Evolutionary conservation across 2,888 invertebrate species (phyloP).

Genomic region (Elegia similella): DNA sequence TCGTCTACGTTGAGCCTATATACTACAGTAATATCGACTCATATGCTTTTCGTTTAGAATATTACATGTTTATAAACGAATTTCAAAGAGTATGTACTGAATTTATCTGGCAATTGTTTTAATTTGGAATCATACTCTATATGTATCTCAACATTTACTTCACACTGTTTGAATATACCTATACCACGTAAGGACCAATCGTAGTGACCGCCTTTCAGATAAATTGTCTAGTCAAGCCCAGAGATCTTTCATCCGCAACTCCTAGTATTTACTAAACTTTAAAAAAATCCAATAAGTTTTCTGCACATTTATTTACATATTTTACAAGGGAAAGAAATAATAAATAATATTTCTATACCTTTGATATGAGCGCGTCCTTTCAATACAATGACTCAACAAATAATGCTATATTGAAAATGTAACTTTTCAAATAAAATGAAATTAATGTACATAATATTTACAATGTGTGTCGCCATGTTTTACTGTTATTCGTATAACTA

Average conservation of each 20-base stretch:
- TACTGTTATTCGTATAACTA: conserved; percentile 16
- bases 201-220: neutral
- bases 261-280: conserved; percentile 56
- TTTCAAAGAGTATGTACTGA: too few species aligned
- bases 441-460: conserved; percentile 56
- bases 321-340: conserved; percentile 74
- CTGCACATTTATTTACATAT: conserved; percentile 76
- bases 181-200: neutral
- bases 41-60: too few species aligned
- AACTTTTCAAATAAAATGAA: conserved; percentile 41
- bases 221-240: conserved; percentile 29
- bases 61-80: too few species aligned
- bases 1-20: too few species aligned
- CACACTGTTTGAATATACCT: neutral
- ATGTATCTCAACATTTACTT: neutral
- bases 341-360: conserved; percentile 70
- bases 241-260: conserved; percentile 54
- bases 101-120: too few species aligned
- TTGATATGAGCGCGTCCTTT: conserved; percentile 75
- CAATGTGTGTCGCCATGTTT: conserved; percentile 37
- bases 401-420: conserved; percentile 38
- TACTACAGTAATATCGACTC: too few species aligned
- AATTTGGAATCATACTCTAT: too few species aligned
- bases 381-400: conserved; percentile 53
- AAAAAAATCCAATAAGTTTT: conserved; percentile 38